A percentile compares a stretch with the other conserved stretches of the same genome.
Conservation (phyloP, 2,113 vertebrate genomes). For the Passer domesticus region DNA sequence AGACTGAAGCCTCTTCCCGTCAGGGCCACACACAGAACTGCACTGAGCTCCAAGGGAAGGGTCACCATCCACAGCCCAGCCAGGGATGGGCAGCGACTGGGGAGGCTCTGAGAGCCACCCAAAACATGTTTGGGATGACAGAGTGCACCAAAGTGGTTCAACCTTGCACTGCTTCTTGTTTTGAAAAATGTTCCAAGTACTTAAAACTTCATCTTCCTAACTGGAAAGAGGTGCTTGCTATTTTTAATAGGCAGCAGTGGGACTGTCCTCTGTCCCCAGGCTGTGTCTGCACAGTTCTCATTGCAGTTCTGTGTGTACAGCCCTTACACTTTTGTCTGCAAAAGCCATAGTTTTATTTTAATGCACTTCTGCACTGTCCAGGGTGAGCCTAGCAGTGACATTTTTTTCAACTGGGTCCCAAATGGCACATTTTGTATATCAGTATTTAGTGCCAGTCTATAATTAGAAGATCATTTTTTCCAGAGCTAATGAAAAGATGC, state of each 20-base stretch:
- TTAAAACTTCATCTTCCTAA: background rate
- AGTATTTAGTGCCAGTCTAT: constrained; percentile 37
- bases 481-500: constrained; percentile 62
- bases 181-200: background rate
- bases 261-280: background rate
- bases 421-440: constrained; percentile 9
- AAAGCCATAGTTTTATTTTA: background rate
- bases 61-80: background rate
- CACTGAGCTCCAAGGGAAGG: background rate
- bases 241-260: background rate
- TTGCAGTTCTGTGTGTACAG: background rate
- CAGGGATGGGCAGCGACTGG: background rate
- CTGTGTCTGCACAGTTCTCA: background rate
- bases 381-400: background rate
- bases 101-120: background rate
- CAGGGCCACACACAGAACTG: background rate
- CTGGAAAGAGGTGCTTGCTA: background rate
- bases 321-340: background rate
- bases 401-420: background rate
- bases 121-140: background rate
- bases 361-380: background rate
- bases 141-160: background rate
- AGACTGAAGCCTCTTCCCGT: background rate
- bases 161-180: background rate
- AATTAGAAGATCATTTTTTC: constrained; percentile 58